These are phyloP conservation scores for Ormyrus nitidulus DNA, from an alignment of 2,888 invertebrate genomes.

Conservation along the genomic window DNA sequence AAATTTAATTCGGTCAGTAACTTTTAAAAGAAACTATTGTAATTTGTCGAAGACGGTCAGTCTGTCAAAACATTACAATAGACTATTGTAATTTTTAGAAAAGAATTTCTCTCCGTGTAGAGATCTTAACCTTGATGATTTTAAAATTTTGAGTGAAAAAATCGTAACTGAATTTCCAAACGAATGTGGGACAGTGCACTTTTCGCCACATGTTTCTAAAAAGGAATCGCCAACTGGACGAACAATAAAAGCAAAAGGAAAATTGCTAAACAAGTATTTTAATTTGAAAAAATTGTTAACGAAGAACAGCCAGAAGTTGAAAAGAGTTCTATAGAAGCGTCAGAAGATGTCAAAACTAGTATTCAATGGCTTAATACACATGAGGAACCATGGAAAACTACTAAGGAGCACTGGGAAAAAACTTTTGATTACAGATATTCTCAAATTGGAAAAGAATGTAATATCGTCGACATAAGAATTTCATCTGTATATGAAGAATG, in stretches of 20 bases:
- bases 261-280: conserved; percentile 10
- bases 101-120: too few species aligned
- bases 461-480: background rate
- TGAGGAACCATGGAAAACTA: conserved; percentile 23
- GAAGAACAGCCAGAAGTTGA: background rate
- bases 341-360: background rate
- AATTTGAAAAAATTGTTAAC: conserved; percentile 15
- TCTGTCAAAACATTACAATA: too few species aligned
- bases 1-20: too few species aligned
- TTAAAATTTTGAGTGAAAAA: conserved; percentile 3
- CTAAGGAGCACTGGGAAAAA: background rate
- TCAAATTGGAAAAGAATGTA: background rate
- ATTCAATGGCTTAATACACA: conserved; percentile 9
- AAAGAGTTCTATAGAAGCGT: background rate
- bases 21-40: too few species aligned
- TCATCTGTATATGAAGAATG: conserved; percentile 10
- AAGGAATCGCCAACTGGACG: conserved; percentile 2
- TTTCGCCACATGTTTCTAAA: background rate
- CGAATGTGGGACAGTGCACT: background rate
- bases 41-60: too few species aligned
- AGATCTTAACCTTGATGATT: conserved; percentile 1
- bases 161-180: conserved; percentile 1
- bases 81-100: too few species aligned
- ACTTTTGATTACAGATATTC: background rate
- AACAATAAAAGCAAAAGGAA: conserved; percentile 5